Percentiles rank a stretch among this genome's conserved stretches.
phyloP scores from a whole-genome alignment of 2,113 vertebrate species.

The Myotis davidii region DNA sequence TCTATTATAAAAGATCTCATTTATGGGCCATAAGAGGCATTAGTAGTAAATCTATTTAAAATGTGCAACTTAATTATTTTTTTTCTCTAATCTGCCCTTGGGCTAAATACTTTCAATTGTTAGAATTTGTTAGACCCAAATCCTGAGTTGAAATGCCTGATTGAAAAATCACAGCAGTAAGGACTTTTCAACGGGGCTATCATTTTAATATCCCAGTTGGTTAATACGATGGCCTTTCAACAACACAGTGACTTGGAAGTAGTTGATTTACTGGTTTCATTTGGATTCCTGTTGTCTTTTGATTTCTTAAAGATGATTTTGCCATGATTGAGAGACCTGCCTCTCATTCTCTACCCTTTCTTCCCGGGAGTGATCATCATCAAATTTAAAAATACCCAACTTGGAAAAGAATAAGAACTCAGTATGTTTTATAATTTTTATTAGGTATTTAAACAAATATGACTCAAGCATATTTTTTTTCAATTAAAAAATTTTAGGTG shows the following conservation, averaged over 20 bases:
- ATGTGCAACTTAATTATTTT: slow-evolving; percentile 65
- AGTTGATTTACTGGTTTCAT: neutral
- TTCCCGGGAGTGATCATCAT: neutral
- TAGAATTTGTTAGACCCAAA: slow-evolving; percentile 28
- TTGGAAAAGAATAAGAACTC: neutral
- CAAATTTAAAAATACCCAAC: neutral
- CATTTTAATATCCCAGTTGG: slow-evolving; percentile 1
- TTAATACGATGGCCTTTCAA: neutral
- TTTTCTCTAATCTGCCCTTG: slow-evolving; percentile 57
- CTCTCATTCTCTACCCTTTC: neutral
- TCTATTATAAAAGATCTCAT: slow-evolving; percentile 62
- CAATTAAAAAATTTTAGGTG: neutral
- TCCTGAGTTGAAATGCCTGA: neutral
- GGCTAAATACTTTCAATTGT: slow-evolving; percentile 31
- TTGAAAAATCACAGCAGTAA: slow-evolving; percentile 40
- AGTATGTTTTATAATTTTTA: neutral
- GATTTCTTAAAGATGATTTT: neutral
- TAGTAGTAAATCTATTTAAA: slow-evolving; percentile 62
- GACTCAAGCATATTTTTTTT: neutral
- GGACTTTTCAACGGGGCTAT: neutral
- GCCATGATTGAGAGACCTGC: neutral
- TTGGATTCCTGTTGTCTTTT: neutral
- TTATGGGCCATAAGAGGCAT: slow-evolving; percentile 1
- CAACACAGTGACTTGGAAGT: neutral
- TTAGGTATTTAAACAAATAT: neutral